These are phyloP conservation scores for Leptinotarsa haldemani DNA, from an alignment of 2,888 invertebrate species.

Conservation along the genomic window DNA sequence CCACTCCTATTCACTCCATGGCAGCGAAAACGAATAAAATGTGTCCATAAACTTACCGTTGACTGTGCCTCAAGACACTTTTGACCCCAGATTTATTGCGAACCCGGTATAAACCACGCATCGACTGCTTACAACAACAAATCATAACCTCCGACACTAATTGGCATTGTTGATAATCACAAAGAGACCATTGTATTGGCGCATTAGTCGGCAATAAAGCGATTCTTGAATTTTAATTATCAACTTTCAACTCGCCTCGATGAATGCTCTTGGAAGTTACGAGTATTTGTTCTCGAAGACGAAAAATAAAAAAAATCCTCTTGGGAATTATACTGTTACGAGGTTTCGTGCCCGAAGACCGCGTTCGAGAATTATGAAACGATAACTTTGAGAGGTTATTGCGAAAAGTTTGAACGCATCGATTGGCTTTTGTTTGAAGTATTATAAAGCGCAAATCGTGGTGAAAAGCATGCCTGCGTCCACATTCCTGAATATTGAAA, in stretches of 20 bases:
- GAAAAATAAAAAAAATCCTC: neutral
- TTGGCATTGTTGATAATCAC: constrained; percentile 28
- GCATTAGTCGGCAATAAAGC: constrained; percentile 11
- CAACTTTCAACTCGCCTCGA: constrained; percentile 7
- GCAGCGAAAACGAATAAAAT: too few relatives aligned
- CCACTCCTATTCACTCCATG: too few relatives aligned
- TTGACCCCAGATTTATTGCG: neutral
- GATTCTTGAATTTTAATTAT: constrained; percentile 15
- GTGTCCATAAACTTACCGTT: too few relatives aligned
- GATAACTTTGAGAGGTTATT: neutral
- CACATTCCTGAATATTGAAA: neutral
- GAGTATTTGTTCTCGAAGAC: constrained; percentile 3
- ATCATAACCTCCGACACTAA: constrained; percentile 25
- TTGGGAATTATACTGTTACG: neutral
- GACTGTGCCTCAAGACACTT: too few relatives aligned
- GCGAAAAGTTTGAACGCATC: neutral
- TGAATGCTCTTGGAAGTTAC: constrained; percentile 3
- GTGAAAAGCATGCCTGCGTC: too few relatives aligned
- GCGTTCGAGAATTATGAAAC: constrained; percentile 5
- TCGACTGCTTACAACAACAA: constrained; percentile 26
- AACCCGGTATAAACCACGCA: neutral
- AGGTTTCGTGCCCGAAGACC: neutral
- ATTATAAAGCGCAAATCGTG: too few relatives aligned
- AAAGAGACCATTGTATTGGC: constrained; percentile 20
- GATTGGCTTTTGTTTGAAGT: too few relatives aligned